Base-by-base conservation (phyloP, 2,113 vertebrate genomes). In the Prietella phreatophila region DNA sequence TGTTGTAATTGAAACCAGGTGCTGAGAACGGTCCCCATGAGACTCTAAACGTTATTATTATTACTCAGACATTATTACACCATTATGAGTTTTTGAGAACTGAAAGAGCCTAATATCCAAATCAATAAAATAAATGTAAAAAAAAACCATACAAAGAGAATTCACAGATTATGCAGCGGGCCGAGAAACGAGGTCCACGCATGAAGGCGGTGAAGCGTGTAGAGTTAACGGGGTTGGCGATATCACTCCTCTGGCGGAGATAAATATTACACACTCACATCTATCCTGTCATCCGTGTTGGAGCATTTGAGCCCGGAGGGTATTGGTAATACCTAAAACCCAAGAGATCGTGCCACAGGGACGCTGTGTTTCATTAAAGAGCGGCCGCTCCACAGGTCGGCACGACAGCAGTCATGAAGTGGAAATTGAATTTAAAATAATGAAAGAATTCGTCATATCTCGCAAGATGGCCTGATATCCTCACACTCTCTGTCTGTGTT, bases 361-460 rank as follows among this genome's bases (percentile, higher is more conserved):
- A 47, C 4, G n/a, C 6, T 82, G 56, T 14, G 17, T 87, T 60
- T 85, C 47, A 63, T 78, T 85, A 90, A 87, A 87, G 33, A 30
- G 53, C 47, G 50, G 58, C 33, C 4, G 53, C 82, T 82, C 85
- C 22, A 58, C 85, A 90, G 85, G 85, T 87, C 47, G 33, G 69
- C 67, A 76, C 58, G 30, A 86, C 50, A 81, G 84, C 75, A 50
- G 53, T 3, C 15, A 20, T 63, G 85, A 87, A 87, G 33, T 9
- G 30, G 58, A 85, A 56, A 81, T 87, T 67, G 67, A 88, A 89
- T 90, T 90, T 53, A 58, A 89, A 86, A 81, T 89, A 90, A 89
- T 90, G 89, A 95, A 93, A 93, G 76, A 91, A 95, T 95, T 93
- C 89, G 88, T 95, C 95, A 94, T 88, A 89, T n/a, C 84, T 14